Percentiles rank a stretch among this genome's conserved stretches.
Evolutionary conservation across 2,113 vertebrate genomes (phyloP).

Genomic region (Petrocephalus zakoni): DNA sequence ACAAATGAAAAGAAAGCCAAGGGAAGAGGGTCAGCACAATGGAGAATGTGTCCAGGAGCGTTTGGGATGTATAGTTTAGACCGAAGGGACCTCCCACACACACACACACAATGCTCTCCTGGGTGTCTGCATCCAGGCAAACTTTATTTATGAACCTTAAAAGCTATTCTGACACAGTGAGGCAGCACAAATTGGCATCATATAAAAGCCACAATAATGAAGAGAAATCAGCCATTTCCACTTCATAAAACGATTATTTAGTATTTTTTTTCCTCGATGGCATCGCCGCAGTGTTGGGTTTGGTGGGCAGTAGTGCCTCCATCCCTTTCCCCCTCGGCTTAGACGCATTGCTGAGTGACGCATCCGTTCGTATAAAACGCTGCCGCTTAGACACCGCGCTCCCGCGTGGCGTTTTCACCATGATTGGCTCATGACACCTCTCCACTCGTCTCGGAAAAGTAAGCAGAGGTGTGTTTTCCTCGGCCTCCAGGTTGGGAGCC

Average conservation of each 20-base stretch:
- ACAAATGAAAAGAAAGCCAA: background rate
- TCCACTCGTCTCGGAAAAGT: background rate
- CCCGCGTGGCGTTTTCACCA: background rate
- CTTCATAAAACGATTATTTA: background rate
- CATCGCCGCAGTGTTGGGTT: background rate
- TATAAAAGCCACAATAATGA: background rate
- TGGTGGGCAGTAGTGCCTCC: background rate
- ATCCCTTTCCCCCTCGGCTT: background rate
- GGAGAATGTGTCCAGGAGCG: background rate
- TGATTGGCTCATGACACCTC: background rate
- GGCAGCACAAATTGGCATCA: background rate
- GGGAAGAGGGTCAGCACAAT: background rate
- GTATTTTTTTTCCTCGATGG: background rate
- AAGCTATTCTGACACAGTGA: background rate
- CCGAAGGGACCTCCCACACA: background rate
- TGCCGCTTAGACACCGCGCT: background rate
- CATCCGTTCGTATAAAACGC: background rate
- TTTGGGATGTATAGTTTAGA: background rate
- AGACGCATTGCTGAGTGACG: background rate
- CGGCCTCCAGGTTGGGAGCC: background rate
- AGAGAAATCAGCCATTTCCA: background rate
- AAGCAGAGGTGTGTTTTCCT: background rate
- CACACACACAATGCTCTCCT: background rate
- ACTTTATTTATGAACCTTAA: conserved; percentile 11
- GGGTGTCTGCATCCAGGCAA: background rate